These are phyloP conservation scores for Harmothoe impar DNA, from an alignment of 2,888 invertebrate species.

Conservation along the genomic window DNA sequence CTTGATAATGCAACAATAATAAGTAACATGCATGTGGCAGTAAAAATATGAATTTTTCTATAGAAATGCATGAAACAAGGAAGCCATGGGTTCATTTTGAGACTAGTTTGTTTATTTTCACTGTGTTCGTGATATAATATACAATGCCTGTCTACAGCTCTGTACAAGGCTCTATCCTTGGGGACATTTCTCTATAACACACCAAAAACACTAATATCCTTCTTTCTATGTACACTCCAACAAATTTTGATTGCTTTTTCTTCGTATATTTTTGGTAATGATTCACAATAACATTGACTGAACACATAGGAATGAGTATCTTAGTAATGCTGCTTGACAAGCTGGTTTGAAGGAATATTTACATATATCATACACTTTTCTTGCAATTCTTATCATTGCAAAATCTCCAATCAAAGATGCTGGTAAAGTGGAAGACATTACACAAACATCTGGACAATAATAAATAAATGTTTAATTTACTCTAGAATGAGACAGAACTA, in stretches of 20 bases:
- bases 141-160: constrained; percentile 28
- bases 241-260: constrained; percentile 34
- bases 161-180: not conserved
- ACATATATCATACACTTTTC: not conserved
- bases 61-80: too few relatives aligned
- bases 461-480: constrained; percentile 41
- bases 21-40: too few relatives aligned
- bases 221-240: not conserved
- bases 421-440: not conserved
- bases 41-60: too few relatives aligned
- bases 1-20: too few relatives aligned
- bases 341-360: not conserved
- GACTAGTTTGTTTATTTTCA: constrained; percentile 48
- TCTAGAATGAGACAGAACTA: constrained; percentile 46
- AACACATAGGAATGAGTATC: constrained; percentile 54
- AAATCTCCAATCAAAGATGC: not conserved
- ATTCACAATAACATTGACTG: constrained; percentile 29
- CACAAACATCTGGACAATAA: not conserved
- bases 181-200: not conserved
- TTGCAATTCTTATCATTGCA: not conserved
- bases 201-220: not conserved
- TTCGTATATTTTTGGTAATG: not conserved
- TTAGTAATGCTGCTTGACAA: constrained; percentile 8
- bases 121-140: not conserved
- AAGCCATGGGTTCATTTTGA: not conserved